These are phyloP conservation scores for Sympetrum striolatum DNA, from an alignment of 2,888 invertebrate species.

Conservation along the genomic window DNA sequence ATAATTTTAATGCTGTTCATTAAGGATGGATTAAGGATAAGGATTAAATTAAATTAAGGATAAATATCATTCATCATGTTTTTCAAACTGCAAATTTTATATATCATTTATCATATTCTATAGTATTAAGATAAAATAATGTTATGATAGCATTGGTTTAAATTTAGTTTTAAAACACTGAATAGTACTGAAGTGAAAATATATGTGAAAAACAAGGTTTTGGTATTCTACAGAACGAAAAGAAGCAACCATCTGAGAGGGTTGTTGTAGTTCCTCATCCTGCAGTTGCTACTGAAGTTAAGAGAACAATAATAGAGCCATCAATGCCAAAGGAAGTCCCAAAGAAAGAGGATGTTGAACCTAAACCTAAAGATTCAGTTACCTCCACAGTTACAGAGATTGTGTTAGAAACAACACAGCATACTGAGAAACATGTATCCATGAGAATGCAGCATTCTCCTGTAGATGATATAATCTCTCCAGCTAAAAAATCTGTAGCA, in stretches of 20 bases:
- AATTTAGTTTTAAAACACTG: not conserved
- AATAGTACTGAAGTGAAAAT: not conserved
- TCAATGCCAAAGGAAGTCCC: not conserved
- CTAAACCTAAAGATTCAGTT: conserved; percentile 51
- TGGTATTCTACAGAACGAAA: conserved; percentile 26
- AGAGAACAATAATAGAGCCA: not conserved
- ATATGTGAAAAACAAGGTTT: conserved; percentile 23
- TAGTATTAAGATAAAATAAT: not conserved
- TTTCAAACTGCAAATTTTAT: not conserved
- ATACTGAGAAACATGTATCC: conserved; percentile 53
- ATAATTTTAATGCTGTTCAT: too few species aligned
- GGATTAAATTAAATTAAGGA: too few species aligned
- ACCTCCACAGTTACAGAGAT: conserved; percentile 60
- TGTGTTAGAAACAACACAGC: conserved; percentile 58
- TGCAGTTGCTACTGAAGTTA: not conserved
- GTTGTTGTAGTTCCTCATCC: conserved; percentile 22
- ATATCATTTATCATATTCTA: not conserved
- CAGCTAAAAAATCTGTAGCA: not conserved
- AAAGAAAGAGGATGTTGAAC: not conserved
- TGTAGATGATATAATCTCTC: conserved; percentile 44
- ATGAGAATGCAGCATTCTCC: conserved; percentile 50
- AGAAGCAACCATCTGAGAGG: conserved; percentile 37
- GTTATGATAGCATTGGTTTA: not conserved
- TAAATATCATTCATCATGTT: not conserved
- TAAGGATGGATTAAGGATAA: too few species aligned